Conservation (phyloP, 2,888 invertebrate genomes). For the Nymphalis urticae region DNA sequence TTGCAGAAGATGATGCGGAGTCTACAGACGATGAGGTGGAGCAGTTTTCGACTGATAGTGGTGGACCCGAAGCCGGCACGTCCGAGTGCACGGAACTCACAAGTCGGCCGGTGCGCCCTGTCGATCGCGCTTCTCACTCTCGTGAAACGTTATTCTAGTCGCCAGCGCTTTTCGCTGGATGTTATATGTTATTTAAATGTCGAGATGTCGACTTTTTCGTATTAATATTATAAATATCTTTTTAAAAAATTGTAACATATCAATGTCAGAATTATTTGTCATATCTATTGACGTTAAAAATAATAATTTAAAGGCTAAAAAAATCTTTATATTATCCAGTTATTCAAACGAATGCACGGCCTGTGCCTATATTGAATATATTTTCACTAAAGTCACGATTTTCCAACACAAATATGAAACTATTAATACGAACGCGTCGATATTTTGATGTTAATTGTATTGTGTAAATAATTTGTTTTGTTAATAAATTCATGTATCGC, state of each 20-base stretch:
- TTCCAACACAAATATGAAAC: constrained; percentile 4
- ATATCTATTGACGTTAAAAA: constrained; percentile 45
- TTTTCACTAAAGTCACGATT: constrained; percentile 13
- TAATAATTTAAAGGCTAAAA: background rate
- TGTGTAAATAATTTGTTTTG: constrained; percentile 75
- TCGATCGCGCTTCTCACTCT: constrained; percentile 83
- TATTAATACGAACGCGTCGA: constrained; percentile 51
- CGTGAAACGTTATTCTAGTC: constrained; percentile 90
- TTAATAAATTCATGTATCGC: constrained; percentile 74
- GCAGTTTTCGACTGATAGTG: constrained; percentile 92
- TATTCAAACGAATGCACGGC: background rate
- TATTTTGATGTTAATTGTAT: constrained; percentile 64
- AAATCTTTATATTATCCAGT: constrained; percentile 25
- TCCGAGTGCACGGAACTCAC: constrained; percentile 71
- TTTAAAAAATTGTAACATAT: constrained; percentile 55
- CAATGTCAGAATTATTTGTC: constrained; percentile 55
- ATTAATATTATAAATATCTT: constrained; percentile 26
- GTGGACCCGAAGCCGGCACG: constrained; percentile 66
- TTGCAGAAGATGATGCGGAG: constrained; percentile 85
- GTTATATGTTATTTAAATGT: constrained; percentile 60
- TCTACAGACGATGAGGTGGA: constrained; percentile 93
- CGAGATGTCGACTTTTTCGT: constrained; percentile 67
- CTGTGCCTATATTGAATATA: constrained; percentile 7
- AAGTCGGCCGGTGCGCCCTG: constrained; percentile 64
- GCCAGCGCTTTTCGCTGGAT: constrained; percentile 51